Evolutionary conservation across 1,140 invertebrate genomes (phyloP).

Genomic region (Venustaconcha ellipsiformis): DNA sequence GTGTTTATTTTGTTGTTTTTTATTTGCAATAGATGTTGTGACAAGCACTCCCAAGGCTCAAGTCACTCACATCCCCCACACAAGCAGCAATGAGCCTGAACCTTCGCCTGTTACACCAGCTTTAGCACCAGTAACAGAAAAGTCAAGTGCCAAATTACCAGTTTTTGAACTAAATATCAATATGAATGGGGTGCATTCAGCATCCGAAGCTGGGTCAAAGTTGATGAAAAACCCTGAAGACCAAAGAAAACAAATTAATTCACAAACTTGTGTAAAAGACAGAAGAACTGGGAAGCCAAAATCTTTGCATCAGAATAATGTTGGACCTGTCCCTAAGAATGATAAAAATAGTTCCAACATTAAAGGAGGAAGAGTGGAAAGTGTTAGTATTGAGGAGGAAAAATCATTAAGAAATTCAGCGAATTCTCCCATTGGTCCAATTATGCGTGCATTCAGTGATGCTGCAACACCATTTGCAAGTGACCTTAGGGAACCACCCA

Average conservation of each 20-base stretch:
- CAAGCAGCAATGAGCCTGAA: background rate
- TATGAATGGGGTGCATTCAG: background rate
- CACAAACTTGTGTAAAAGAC: no score
- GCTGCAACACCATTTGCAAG: no score
- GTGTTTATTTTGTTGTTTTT: constrained; percentile 4
- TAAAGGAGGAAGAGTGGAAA: no score
- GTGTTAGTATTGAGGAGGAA: no score
- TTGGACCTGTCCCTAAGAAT: no score
- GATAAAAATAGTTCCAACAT: no score
- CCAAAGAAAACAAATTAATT: background rate
- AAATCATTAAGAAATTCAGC: no score
- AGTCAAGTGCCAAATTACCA: background rate
- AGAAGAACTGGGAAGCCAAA: no score
- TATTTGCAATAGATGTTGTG: constrained; percentile 21
- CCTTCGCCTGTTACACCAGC: background rate
- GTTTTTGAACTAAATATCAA: background rate
- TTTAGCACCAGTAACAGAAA: background rate
- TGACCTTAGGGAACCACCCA: no score
- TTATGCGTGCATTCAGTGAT: no score
- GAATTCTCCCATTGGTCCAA: no score
- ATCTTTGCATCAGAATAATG: no score
- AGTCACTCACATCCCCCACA: background rate
- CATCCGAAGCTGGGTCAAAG: constrained; percentile 1
- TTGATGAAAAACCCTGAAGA: background rate
- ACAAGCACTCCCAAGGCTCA: constrained; percentile 21